Percentiles rank a stretch among this genome's conserved stretches.
phyloP scores from a whole-genome alignment of 2,797 vertebrate species.

The Fundulus diaphanus region DNA sequence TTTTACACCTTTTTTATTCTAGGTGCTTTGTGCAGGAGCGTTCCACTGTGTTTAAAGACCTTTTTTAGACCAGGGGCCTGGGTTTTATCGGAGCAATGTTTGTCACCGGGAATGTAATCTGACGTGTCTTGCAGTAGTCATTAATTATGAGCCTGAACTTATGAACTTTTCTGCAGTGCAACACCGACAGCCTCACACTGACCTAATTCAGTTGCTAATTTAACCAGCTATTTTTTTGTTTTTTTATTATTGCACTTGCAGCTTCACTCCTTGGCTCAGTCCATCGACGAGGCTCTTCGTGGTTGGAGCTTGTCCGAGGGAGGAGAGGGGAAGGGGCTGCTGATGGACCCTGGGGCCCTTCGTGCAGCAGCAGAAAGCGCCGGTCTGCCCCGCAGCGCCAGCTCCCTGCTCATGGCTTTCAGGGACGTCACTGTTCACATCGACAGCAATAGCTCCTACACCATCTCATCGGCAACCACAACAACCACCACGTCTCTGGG shows the following conservation, averaged over 20 bases:
- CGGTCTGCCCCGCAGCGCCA: constrained; percentile 88
- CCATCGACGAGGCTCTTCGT: constrained; percentile 96
- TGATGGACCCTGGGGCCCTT: constrained; percentile 80
- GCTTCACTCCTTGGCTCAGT: constrained; percentile 96
- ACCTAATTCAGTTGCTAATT: constrained; percentile 23
- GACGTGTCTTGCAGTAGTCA: constrained; percentile 8
- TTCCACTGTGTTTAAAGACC: neutral
- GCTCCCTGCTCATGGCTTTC: constrained; percentile 98
- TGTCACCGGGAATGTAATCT: constrained; percentile 14
- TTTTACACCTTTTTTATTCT: neutral
- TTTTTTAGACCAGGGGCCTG: neutral
- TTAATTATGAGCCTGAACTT: constrained; percentile 10
- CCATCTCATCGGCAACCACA: constrained; percentile 89
- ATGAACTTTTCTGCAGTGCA: constrained; percentile 1
- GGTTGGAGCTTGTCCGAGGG: constrained; percentile 93
- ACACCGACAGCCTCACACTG: neutral
- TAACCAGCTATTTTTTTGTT: constrained; percentile 29
- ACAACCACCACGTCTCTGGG: constrained; percentile 92
- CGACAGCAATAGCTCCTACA: constrained; percentile 94
- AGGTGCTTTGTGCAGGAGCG: too few relatives aligned
- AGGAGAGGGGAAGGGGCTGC: constrained; percentile 76
- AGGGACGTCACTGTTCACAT: constrained; percentile 98
- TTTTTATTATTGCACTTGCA: constrained; percentile 63
- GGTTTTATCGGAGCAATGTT: neutral
- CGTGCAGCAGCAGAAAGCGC: constrained; percentile 81